Conservation (phyloP, 2,888 invertebrate genomes). For the Athetis lepigone region DNA sequence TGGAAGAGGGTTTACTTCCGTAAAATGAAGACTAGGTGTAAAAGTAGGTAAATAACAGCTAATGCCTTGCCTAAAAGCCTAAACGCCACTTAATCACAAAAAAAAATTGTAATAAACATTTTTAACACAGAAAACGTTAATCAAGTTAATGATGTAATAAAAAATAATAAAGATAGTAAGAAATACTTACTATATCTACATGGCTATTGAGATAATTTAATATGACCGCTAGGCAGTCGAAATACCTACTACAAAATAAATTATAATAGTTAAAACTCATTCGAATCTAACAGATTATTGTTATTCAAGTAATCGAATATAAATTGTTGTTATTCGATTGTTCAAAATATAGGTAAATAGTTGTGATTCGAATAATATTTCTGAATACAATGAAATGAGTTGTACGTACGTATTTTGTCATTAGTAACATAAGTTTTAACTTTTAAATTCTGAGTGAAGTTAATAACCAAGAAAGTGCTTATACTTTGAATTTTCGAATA, state of each 20-base stretch:
- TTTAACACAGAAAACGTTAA: background rate
- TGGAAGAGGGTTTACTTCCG: too few relatives aligned
- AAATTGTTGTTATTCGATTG: background rate
- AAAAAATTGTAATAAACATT: too few relatives aligned
- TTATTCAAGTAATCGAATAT: slow-evolving; percentile 11
- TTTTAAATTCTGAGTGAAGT: slow-evolving; percentile 19
- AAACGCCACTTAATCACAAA: too few relatives aligned
- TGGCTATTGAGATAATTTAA: slow-evolving; percentile 33
- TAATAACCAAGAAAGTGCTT: slow-evolving; percentile 55
- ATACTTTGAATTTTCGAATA: slow-evolving; percentile 33
- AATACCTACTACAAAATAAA: slow-evolving; percentile 8
- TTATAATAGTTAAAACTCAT: slow-evolving; percentile 1
- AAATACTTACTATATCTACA: slow-evolving; percentile 19
- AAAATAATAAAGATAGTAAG: slow-evolving; percentile 1
- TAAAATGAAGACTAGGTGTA: too few relatives aligned
- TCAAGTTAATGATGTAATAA: background rate
- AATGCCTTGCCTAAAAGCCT: too few relatives aligned
- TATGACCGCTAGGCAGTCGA: slow-evolving; percentile 39
- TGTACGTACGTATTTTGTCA: slow-evolving; percentile 22
- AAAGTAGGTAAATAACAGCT: too few relatives aligned
- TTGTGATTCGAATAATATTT: background rate
- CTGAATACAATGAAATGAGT: slow-evolving; percentile 1
- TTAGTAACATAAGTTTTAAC: slow-evolving; percentile 15
- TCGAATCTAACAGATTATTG: background rate
- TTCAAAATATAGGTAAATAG: slow-evolving; percentile 4